Conservation (phyloP, 2,888 invertebrate species). For the Lepidocyrtinus sp. region DNA sequence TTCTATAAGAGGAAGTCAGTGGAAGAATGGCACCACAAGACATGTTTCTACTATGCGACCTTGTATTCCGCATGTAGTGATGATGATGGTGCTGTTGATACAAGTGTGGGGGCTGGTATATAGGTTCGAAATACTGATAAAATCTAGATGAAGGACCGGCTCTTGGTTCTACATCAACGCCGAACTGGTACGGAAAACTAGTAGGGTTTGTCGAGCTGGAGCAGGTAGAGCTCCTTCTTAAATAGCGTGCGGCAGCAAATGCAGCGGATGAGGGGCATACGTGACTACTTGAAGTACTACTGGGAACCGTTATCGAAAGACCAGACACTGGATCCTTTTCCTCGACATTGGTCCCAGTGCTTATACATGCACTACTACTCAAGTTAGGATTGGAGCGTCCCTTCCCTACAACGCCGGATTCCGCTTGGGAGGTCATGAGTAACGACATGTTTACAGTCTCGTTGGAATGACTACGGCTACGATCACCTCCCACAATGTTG, state of each 20-base stretch:
- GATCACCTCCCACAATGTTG: slow-evolving; percentile 57
- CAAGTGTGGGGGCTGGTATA: slow-evolving; percentile 44
- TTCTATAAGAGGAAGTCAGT: slow-evolving; percentile 29
- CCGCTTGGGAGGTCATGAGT: slow-evolving; percentile 40
- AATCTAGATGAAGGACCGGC: slow-evolving; percentile 59
- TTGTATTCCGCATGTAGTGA: slow-evolving; percentile 31
- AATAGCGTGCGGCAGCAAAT: slow-evolving; percentile 37
- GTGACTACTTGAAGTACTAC: slow-evolving; percentile 21
- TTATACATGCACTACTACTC: slow-evolving; percentile 38
- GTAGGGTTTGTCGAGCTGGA: slow-evolving; percentile 46
- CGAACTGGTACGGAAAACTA: slow-evolving; percentile 33
- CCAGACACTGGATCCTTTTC: slow-evolving; percentile 52
- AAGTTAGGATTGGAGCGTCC: slow-evolving; percentile 58
- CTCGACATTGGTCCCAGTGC: slow-evolving; percentile 45
- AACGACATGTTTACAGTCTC: slow-evolving; percentile 69
- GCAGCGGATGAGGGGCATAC: not conserved
- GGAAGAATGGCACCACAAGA: slow-evolving; percentile 56
- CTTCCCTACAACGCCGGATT: slow-evolving; percentile 27
- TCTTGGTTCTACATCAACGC: slow-evolving; percentile 47
- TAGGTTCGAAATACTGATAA: slow-evolving; percentile 53
- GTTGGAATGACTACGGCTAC: slow-evolving; percentile 65
- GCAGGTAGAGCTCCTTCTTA: slow-evolving; percentile 56
- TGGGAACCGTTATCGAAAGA: slow-evolving; percentile 55
- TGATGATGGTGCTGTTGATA: slow-evolving; percentile 56
- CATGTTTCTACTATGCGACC: slow-evolving; percentile 54